Evolutionary conservation across 2,113 vertebrate species (phyloP).

Genomic region (Papio anubis): DNA sequence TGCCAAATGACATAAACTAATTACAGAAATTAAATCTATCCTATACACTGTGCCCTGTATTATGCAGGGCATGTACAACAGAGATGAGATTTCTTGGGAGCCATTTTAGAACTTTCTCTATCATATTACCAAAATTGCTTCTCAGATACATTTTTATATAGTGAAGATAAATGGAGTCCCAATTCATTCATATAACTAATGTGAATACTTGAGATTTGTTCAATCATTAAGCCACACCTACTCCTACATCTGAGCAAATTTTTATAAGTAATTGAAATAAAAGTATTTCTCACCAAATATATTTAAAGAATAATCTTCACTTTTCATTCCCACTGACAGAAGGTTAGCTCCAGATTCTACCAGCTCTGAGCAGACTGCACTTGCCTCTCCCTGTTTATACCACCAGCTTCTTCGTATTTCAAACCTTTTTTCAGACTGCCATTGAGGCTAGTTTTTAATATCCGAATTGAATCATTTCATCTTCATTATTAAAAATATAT

Average conservation of each 20-base stretch:
- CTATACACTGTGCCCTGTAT: neutral
- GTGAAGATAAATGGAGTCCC: neutral
- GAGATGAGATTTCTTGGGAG: neutral
- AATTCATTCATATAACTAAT: neutral
- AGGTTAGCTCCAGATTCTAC: neutral
- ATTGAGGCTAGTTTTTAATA: neutral
- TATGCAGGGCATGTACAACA: neutral
- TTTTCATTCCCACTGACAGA: neutral
- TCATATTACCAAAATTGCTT: neutral
- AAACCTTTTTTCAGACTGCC: neutral
- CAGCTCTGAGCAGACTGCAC: neutral
- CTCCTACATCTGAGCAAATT: neutral
- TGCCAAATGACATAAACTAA: neutral
- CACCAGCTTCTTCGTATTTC: neutral
- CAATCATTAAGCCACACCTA: neutral
- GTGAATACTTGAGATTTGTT: neutral
- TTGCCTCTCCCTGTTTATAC: neutral
- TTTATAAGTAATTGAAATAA: neutral
- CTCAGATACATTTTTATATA: neutral
- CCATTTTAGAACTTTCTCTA: neutral
- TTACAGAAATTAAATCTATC: neutral
- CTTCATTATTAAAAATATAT: constrained; percentile 8
- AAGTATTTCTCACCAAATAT: neutral
- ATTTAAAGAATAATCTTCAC: neutral
- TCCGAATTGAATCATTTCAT: neutral